Evolutionary conservation across 2,797 vertebrate species (phyloP).

Genomic region (Gallinago stenura): DNA sequence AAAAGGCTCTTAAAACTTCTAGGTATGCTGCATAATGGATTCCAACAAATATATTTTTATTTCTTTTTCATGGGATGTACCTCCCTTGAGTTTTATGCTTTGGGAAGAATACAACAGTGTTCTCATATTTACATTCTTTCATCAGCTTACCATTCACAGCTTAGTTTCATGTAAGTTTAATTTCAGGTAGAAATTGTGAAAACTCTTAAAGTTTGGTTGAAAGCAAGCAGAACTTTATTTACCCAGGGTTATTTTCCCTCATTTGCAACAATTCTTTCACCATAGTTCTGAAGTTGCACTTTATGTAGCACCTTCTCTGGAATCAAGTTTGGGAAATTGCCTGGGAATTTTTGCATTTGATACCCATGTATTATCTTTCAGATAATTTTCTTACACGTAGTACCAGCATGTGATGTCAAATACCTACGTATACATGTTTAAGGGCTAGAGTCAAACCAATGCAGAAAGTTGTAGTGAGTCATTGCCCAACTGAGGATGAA

Average conservation of each 20-base stretch:
- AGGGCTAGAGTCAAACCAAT: not conserved
- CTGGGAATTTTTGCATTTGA: not conserved
- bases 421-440: not conserved
- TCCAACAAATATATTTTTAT: not conserved
- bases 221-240: not conserved
- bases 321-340: not conserved
- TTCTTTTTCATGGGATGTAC: not conserved
- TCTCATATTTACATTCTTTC: not conserved
- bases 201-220: not conserved
- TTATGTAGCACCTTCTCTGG: not conserved
- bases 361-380: not conserved
- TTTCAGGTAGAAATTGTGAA: not conserved
- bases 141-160: not conserved
- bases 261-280: not conserved
- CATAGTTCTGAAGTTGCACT: not conserved
- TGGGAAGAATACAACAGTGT: not conserved
- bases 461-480: slow-evolving; percentile 59
- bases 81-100: not conserved
- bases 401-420: not conserved
- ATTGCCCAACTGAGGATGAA: slow-evolving; percentile 57
- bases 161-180: not conserved
- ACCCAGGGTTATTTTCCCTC: rapidly evolving
- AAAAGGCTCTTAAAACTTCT: not conserved
- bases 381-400: not conserved
- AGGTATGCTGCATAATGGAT: not conserved